Conservation (phyloP, 2,113 vertebrate genomes). For the Zeus faber region DNA sequence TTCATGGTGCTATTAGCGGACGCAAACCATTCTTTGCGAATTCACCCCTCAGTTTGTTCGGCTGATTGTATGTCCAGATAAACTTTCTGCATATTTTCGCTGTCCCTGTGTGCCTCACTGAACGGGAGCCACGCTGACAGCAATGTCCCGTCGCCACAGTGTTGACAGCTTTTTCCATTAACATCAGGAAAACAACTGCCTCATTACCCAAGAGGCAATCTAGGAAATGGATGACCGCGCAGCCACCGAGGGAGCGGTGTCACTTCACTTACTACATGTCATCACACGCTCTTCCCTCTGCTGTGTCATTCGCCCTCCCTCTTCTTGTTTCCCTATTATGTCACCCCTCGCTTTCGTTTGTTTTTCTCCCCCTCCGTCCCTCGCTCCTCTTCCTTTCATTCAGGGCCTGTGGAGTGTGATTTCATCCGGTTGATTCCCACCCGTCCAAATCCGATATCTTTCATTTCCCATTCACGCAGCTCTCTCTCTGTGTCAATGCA, state of each 20-base stretch:
- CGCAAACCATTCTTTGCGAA: no score
- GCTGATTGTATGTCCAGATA: slow-evolving; percentile 5
- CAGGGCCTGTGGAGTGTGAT: no score
- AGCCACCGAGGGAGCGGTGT: slow-evolving; percentile 1
- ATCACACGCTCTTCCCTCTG: no score
- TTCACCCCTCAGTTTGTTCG: no score
- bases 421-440: neutral
- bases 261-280: slow-evolving; percentile 11
- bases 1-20: no score
- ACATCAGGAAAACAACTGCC: slow-evolving; percentile 47
- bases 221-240: slow-evolving; percentile 28
- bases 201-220: slow-evolving; percentile 47
- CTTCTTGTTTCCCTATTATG: neutral
- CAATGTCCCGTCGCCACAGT: slow-evolving; percentile 37
- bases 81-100: slow-evolving; percentile 12
- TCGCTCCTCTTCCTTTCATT: neutral
- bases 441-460: neutral
- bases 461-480: neutral
- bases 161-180: slow-evolving; percentile 52
- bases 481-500: neutral
- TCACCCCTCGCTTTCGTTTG: neutral
- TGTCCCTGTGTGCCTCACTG: neutral
- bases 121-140: slow-evolving; percentile 40
- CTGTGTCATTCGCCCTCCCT: no score
- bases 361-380: neutral